Evolutionary conservation across 2,113 vertebrate species (phyloP), one percentile per base, ranked within the genome.

Genomic region (Leptobrachium leishanense): DNA sequence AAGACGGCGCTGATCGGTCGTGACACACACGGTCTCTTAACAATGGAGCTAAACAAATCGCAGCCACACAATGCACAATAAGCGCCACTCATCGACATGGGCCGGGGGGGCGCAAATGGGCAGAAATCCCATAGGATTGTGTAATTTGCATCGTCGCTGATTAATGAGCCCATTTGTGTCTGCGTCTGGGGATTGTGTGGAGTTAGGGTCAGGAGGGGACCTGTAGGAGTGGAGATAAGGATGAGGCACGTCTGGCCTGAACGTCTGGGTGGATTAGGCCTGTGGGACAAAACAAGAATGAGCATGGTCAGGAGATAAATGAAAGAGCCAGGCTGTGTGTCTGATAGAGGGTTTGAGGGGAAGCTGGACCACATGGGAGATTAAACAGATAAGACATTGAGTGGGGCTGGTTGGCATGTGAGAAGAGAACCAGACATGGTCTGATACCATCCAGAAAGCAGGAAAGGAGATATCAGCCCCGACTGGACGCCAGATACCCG

Each of bases 301-400:
- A 68, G 12, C 65, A 12, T 39, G 65, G 65, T 68, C 50, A 69
- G 42, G 66, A 69, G 75, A 77, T 76, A 68, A 68, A 68, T 68
- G 65, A 68, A 41, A 41, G 40, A 68, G 65, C 9, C 40, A 2
- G 65, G 65, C n/a, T 13, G 15, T 3, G 2, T 20, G 15, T 3
- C 39, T 31, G 65, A 6, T 68, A 65, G 62, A n/a, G 65, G 65
- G 44, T 76, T 46, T 68, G 12, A 57, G 53, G 46, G 15, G 31
- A 76, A 40, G 53, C 64, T 50, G 7, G 40, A 5, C 65, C 41
- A 43, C 10, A 39, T 31, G 46, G 55, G 54, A 69, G 74, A 68
- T 76, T 76, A 43, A 15, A 43, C 66, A 76, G 75, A 66, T 59
- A 57, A 43, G 54, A 57, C 20, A 46, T 10, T 20, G 41, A 59